A percentile compares a stretch with the other conserved stretches of the same genome.
phyloP scores from a whole-genome alignment of 2,797 vertebrate species.

The Sebastolobus altivelis region DNA sequence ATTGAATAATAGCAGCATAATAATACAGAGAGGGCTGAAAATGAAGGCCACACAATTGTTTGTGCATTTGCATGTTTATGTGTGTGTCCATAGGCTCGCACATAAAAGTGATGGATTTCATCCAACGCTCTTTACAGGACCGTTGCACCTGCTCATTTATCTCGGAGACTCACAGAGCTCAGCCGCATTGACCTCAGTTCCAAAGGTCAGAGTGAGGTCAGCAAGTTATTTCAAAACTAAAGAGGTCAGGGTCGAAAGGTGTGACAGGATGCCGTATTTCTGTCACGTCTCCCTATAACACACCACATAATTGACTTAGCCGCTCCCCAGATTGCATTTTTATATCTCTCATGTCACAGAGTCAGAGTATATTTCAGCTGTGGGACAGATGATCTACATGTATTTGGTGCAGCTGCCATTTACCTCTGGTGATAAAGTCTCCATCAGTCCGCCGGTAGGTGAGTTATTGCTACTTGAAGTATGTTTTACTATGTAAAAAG shows the following conservation, averaged over 20 bases:
- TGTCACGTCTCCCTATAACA: constrained; percentile 51
- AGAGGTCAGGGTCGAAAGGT: constrained; percentile 63
- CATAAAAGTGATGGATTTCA: constrained; percentile 53
- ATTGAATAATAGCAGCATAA: neutral
- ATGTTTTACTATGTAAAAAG: neutral
- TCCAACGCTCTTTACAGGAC: constrained; percentile 11
- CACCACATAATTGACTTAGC: constrained; percentile 51
- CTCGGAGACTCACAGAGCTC: constrained; percentile 27
- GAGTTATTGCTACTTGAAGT: constrained; percentile 19
- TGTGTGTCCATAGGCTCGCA: neutral
- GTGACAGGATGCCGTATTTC: constrained; percentile 60
- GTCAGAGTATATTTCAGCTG: constrained; percentile 45
- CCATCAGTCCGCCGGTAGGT: constrained; percentile 13
- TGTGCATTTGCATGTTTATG: neutral
- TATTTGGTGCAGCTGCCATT: constrained; percentile 19
- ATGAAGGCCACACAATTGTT: neutral
- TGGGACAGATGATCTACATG: constrained; percentile 41
- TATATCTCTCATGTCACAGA: constrained; percentile 50
- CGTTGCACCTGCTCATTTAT: constrained; percentile 41
- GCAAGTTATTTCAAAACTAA: constrained; percentile 56
- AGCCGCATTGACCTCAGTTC: constrained; percentile 32
- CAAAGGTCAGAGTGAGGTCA: constrained; percentile 53
- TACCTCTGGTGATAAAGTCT: constrained; percentile 21
- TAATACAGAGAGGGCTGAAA: constrained; percentile 12
- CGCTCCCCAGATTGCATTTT: constrained; percentile 56